Evolutionary conservation across 2,797 vertebrate genomes (phyloP), one percentile per base, ranked within the genome.

Genomic region (Leuciscus waleckii): DNA sequence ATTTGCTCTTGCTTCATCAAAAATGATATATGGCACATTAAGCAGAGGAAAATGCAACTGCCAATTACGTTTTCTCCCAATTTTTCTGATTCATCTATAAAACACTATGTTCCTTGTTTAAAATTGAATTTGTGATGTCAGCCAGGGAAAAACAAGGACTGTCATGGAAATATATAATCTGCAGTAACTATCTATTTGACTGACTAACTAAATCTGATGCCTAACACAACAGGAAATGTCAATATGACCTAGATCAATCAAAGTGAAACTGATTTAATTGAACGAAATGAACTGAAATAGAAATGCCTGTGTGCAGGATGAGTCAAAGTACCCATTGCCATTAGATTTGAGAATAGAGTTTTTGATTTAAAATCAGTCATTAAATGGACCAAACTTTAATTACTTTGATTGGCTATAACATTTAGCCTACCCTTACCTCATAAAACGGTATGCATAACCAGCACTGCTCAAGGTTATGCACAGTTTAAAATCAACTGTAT

Each of bases 11-110:
- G 87, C 26, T 90, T 89, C 86, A 71, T 35, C 84, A 37, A 21
- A 29, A 61, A 79, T 71, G 29, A 75, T 63, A 51, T 71, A 75
- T 29, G 3, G 68, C 56, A 63, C 86, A 91, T 86, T 77, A 90
- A 88, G 86, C 90, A 81, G 39, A 78, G 29, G 71, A 68, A 84
- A 81, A 87, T 87, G 81, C 91, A 91, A 81, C 93, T 94, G 93
- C 93, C 93, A 94, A 88, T 88, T 93, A 92, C 92, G 91, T 92
- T 94, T 92, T 90, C 92, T 93, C 93, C 94, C 91, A 39, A 56
- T 90, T 92, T 92, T 93, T 93, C 86, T 94, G 93, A 89, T 86
- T 80, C 49, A 46, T 46, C 4, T 79, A 37, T 51, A 81, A 63
- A 10, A 21, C 35, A 21, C 37, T 10, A n/a, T 11, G 37, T n/a